These are phyloP conservation scores for Syngnathus rostellatus DNA, from an alignment of 2,797 vertebrate species.

Conservation along the genomic window DNA sequence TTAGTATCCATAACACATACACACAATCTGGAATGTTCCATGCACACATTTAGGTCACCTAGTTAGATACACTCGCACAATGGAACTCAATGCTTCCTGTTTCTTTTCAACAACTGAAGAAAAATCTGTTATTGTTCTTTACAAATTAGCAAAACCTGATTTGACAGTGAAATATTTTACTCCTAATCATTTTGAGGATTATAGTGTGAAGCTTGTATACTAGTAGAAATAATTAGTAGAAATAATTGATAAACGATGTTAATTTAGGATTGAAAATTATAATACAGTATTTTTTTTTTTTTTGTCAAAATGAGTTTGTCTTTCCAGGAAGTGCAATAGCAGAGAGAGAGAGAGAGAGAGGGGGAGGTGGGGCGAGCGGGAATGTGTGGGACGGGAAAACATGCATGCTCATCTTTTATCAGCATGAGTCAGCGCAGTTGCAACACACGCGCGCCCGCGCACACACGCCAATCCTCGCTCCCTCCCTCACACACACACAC, in stretches of 20 bases:
- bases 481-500: constrained; percentile 1
- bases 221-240: no score
- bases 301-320: constrained; percentile 3
- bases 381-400: constrained; percentile 54
- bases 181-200: no score
- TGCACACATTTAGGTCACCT: not conserved
- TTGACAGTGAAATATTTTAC: no score
- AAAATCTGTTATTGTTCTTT: not conserved
- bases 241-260: no score
- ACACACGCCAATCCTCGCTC: constrained; percentile 4
- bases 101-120: not conserved
- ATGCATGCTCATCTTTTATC: constrained; percentile 82
- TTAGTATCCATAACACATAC: not conserved
- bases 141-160: not conserved
- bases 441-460: constrained; percentile 41
- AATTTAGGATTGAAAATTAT: no score
- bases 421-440: constrained; percentile 83
- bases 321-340: constrained; percentile 8
- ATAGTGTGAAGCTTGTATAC: no score
- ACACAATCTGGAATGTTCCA: not conserved
- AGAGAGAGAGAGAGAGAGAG: constrained; percentile 34
- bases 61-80: not conserved
- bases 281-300: no score
- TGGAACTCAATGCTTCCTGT: not conserved
- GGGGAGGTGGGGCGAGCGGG: constrained; percentile 28